Evolutionary conservation across 2,113 vertebrate genomes (phyloP), one percentile per base, ranked within the genome.

Genomic region (Coreoperca whiteheadi): DNA sequence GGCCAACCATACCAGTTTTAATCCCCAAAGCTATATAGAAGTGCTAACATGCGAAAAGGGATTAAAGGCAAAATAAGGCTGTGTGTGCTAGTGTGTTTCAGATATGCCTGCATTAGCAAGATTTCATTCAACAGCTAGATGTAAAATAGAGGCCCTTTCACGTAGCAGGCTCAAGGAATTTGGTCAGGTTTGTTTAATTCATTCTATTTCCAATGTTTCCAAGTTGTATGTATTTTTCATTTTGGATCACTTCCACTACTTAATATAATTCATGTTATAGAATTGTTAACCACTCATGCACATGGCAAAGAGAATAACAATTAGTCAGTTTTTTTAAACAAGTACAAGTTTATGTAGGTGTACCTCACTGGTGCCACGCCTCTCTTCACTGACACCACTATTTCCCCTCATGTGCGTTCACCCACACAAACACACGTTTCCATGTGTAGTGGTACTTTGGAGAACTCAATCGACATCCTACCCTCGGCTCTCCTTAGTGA

Each of bases 41-140:
- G 85, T 86, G 89, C 86, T 57, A 88, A 92, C 89, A 82, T 77
- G 90, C 72, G 81, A 89, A 89, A 91, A 88, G 67, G 85, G 88
- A 92, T 94, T 91, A 92, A 82, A 84, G 77, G 84, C 79, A 88
- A 84, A 88, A 84, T 82, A 88, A 28, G 85, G 77, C 82, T 81
- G 90, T n/a, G 66, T 87, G 83, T 81, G 91, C 79, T 75, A 83
- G 82, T 84, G 85, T 74, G 88, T 91, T 86, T 85, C 76, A 87
- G 85, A 94, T 92, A 89, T 89, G 90, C 76, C 89, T 75, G 83
- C 82, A 92, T 90, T 94, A 89, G 91, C 83, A 88, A 79, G 82
- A 88, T 90, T 91, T 89, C 57, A 50, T 71, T 89, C 71, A 77
- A 80, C 50, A 68, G 83, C 68, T 48, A 57, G 79, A 76, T 76